Conservation (phyloP, 1,140 invertebrate genomes). For the Cherax destructor region DNA sequence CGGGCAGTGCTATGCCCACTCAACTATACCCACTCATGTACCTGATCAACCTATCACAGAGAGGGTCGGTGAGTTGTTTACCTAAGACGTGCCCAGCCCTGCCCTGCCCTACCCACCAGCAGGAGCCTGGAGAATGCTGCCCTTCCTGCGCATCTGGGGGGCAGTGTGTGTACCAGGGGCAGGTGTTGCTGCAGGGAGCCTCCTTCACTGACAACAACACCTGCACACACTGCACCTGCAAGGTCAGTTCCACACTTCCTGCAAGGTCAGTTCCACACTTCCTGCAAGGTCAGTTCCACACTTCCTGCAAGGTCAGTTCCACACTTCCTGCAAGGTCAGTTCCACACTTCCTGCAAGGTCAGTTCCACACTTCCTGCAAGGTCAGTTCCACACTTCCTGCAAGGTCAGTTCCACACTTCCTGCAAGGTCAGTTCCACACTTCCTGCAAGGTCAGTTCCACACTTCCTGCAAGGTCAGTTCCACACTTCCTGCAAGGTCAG, state of each 20-base stretch:
- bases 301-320: no score
- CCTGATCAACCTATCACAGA: no score
- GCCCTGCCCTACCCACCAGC: neutral
- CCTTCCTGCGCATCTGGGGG: neutral
- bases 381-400: neutral
- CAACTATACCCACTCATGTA: no score
- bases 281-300: neutral
- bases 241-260: neutral
- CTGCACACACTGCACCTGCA: neutral
- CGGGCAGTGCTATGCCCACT: no score
- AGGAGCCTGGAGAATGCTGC: constrained; percentile 8
- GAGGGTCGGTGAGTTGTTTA: neutral
- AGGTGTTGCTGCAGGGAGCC: neutral
- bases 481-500: no score
- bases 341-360: no score
- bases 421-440: neutral
- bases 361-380: no score
- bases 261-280: neutral
- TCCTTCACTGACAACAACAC: neutral
- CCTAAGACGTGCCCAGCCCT: neutral
- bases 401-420: no score
- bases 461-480: neutral
- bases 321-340: neutral
- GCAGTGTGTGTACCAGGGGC: neutral
- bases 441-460: no score